Evolutionary conservation across 37 sponge, comb jelly and placozoan species (phyloP).

Genomic region (Cliona cf. orientalis): DNA sequence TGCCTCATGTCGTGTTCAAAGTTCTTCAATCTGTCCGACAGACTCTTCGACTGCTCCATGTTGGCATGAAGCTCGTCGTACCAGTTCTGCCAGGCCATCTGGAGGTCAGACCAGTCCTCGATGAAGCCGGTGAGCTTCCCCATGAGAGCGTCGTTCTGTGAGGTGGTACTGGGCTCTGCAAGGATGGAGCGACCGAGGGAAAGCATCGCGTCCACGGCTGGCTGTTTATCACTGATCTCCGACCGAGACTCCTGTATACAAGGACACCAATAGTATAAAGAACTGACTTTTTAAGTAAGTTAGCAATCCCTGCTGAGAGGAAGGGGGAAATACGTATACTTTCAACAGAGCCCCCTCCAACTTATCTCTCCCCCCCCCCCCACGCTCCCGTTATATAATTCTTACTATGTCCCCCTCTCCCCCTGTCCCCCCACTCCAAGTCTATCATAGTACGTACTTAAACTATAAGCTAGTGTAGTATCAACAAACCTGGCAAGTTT

Average conservation of each 20-base stretch:
- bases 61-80: constrained; percentile 65
- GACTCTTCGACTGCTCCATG: constrained; percentile 42
- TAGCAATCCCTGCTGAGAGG: not conserved
- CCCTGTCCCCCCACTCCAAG: not conserved
- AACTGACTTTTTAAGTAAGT: not conserved
- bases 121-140: constrained; percentile 60
- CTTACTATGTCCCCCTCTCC: not conserved
- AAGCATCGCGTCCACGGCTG: constrained; percentile 58
- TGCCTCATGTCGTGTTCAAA: constrained; percentile 19
- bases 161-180: constrained; percentile 53
- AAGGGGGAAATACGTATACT: too few species aligned
- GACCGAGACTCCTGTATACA: constrained; percentile 41
- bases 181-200: constrained; percentile 60
- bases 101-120: constrained; percentile 71
- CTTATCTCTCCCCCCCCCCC: not conserved
- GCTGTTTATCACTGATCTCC: constrained; percentile 47
- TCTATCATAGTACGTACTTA: not conserved
- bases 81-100: constrained; percentile 83
- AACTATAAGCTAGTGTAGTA: too few species aligned
- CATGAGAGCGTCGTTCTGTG: constrained; percentile 56
- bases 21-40: constrained; percentile 41
- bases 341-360: too few species aligned
- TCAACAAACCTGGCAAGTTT: constrained; percentile 65
- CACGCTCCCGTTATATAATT: too few species aligned
- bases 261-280: too few species aligned